Evolutionary conservation across 2,113 vertebrate genomes (phyloP), one percentile per base, ranked within the genome.

Genomic region (Triplophysa siluroides): DNA sequence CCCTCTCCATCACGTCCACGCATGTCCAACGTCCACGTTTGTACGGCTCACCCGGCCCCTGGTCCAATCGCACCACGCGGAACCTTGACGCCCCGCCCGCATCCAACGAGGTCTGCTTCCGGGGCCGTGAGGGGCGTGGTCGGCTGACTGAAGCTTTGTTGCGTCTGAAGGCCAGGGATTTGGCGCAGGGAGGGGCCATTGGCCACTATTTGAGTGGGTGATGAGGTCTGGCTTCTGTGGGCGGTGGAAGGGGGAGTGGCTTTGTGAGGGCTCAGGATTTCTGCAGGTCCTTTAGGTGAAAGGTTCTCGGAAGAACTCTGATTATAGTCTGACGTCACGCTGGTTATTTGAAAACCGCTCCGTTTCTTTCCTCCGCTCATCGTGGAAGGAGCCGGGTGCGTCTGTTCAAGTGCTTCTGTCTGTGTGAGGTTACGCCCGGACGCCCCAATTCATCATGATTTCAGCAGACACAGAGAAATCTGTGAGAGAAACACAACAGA

Each of bases 311-410:
- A 80, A 5, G 74, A 70, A 8, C 64, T 62, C 56, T 88, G 87
- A 45, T 90, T 90, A 16, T 93, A 92, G 60, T 95, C 95, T 1
- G 89, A 93, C 54, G 94, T 96, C 81, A 97, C 94, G 47, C 95
- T 96, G 87, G 95, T 97, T 88, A 97, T 96, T 85, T 96, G 94
- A 85, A 97, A 96, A 67, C 95, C 93, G 68, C 94, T 95, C 71
- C 93, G 94, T 87, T 94, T 96, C 86, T 92, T 95, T 33, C 93
- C 92, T 0, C 88, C 87, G 11, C 93, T 95, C 94, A 95, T 95
- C 78, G 76, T 92, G 80, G 19, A 65, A 3, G 1, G 54, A 60
- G 54, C 1, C 23, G 1, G 12, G 50, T 8, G 14, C 43, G 26
- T 2, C 18, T 58, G 54, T n/a, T 58, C 9, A 2, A 58, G 54